Evolutionary conservation across 2,888 invertebrate genomes (phyloP).

Genomic region (Harmothoe impar): DNA sequence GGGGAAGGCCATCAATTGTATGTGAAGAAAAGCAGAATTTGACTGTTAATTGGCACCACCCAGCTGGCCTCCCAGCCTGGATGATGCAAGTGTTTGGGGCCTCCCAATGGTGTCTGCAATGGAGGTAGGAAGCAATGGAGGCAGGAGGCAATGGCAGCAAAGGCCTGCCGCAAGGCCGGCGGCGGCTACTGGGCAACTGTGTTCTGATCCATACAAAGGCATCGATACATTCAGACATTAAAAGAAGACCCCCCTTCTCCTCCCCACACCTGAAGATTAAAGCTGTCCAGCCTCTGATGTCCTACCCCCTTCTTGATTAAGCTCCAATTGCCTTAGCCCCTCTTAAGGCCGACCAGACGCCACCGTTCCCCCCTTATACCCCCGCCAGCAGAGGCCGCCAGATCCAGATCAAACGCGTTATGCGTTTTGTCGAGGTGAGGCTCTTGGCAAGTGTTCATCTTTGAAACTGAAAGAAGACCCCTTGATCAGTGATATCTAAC

Average conservation of each 20-base stretch:
- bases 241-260: conserved; percentile 4
- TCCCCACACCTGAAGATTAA: conserved; percentile 41
- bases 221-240: conserved; percentile 62
- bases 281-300: conserved; percentile 42
- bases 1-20: no score
- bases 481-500: conserved; percentile 59
- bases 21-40: background rate
- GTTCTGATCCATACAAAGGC: conserved; percentile 54
- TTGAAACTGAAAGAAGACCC: conserved; percentile 55
- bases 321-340: conserved; percentile 59
- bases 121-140: no score
- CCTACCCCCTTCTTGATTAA: conserved; percentile 46
- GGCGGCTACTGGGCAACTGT: conserved; percentile 39
- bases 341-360: conserved; percentile 41
- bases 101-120: background rate
- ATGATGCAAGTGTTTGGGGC: conserved; percentile 5
- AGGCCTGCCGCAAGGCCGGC: conserved; percentile 46
- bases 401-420: conserved; percentile 52
- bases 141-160: background rate
- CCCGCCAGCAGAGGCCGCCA: background rate
- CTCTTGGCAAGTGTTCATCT: conserved; percentile 62
- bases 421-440: conserved; percentile 58
- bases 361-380: background rate
- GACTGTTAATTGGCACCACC: background rate
- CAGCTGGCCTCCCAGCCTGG: background rate